phyloP scores from a whole-genome alignment of 2,113 vertebrate species.

The Boleophthalmus pectinirostris region DNA sequence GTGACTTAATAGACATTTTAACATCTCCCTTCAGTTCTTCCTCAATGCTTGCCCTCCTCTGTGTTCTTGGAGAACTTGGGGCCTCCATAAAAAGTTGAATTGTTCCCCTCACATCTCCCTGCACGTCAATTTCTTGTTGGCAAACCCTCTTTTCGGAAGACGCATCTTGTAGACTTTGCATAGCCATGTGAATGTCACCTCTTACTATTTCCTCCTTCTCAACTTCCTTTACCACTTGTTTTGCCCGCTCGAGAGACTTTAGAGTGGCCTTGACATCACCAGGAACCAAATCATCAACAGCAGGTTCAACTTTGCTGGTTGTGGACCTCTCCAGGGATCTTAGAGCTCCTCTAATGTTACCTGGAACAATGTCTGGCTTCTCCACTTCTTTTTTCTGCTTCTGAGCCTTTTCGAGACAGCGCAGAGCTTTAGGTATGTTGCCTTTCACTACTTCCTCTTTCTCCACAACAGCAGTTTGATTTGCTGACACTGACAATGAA shows the following conservation, averaged over 20 bases:
- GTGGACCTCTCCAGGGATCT: slow-evolving; percentile 84
- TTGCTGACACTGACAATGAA: slow-evolving; percentile 82
- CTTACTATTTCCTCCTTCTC: slow-evolving; percentile 77
- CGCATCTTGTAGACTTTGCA: slow-evolving; percentile 69
- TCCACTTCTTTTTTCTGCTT: slow-evolving; percentile 73
- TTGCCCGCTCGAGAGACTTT: slow-evolving; percentile 81
- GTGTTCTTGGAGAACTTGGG: slow-evolving; percentile 65
- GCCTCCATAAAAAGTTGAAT: slow-evolving; percentile 79
- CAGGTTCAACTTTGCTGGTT: slow-evolving; percentile 74
- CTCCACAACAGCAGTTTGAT: slow-evolving; percentile 78
- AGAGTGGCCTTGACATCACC: slow-evolving; percentile 84
- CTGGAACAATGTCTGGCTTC: slow-evolving; percentile 79
- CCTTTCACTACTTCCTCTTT: slow-evolving; percentile 85
- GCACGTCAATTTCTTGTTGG: slow-evolving; percentile 68
- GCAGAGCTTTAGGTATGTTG: slow-evolving; percentile 78
- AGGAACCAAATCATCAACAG: slow-evolving; percentile 80
- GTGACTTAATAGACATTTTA: slow-evolving; percentile 77
- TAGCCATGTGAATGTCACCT: slow-evolving; percentile 70
- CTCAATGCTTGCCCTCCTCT: slow-evolving; percentile 62
- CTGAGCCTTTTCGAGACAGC: slow-evolving; percentile 80
- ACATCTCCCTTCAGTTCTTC: slow-evolving; percentile 63
- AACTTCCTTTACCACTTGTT: slow-evolving; percentile 72
- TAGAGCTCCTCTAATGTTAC: slow-evolving; percentile 82
- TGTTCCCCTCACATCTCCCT: slow-evolving; percentile 74
- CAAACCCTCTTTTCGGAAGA: slow-evolving; percentile 70